Base-by-base conservation (phyloP, 2,113 vertebrate genomes). In the Pitta sordida region DNA sequence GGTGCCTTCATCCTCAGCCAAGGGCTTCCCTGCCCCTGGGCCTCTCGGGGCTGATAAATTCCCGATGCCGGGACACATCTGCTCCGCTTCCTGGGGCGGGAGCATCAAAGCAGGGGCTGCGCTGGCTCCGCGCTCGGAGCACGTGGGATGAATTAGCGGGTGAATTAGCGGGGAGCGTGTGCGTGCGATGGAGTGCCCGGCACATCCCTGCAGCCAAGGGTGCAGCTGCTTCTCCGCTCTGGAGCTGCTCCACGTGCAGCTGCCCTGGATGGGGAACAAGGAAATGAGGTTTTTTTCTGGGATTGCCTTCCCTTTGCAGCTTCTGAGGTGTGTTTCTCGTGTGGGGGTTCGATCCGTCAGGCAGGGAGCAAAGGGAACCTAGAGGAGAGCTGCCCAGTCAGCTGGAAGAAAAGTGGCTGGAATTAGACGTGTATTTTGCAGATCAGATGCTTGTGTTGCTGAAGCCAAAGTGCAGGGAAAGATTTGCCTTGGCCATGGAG, bases 1-100 rank as follows among this genome's bases (percentile, higher is more conserved):
- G 55, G 32, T 83, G 64, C 88, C 91, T 95, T 90, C 76, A 83
- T 94, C 87, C 58, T 51, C 58, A 80, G 85, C 88, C 89, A 82
- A 90, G 91, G 29, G 0, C 22, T 63, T 34, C 49, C 53, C 62
- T 76, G 88, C 63, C 85, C 34, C 34, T 1, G 8, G 73, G 43
- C 65, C 75, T 64, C 1, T 7, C 16, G 80, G 27, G 34, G 37
- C 15, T 21, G 77, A 74, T 69, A 68, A 41, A 44, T 69, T 55
- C 69, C 82, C 0, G 4, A 32, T 74, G 58, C 41, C 11, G 60
- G 7, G 20, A 19, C 59, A 68, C 86, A 71, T 69, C 69, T 73
- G 69, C 64, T 92, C 48, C 0, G 2, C 17, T 68, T 68, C 44
- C 77, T 58, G 4, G 2, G 6, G 32, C 1, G 3, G 43, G 13